Conservation (phyloP, 2,113 vertebrate genomes). For the Odocoileus virginianus region DNA sequence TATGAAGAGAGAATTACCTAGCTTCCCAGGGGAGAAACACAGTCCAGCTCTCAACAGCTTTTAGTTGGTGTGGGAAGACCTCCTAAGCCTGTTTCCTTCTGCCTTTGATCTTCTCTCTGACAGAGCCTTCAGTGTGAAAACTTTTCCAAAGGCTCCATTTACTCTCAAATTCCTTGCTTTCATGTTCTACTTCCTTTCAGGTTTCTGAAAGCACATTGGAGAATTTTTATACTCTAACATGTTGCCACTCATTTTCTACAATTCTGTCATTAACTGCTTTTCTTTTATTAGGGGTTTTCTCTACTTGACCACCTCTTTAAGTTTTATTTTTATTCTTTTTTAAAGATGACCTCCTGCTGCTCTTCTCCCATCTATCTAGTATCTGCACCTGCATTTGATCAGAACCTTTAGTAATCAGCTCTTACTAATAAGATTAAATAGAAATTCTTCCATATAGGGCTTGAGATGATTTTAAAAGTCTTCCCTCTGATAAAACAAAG, state of each 20-base stretch:
- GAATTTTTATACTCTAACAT: background rate
- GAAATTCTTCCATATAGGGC: background rate
- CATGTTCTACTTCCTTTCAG: background rate
- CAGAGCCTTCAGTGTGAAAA: background rate
- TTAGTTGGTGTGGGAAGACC: background rate
- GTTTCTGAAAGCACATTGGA: slow-evolving; percentile 8
- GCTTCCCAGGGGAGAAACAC: background rate
- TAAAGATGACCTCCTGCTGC: background rate
- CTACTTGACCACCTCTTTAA: background rate
- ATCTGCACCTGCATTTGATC: background rate
- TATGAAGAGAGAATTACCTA: background rate
- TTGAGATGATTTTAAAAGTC: background rate
- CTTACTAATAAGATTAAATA: background rate
- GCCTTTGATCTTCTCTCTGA: background rate
- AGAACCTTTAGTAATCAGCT: background rate
- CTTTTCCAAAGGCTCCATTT: background rate
- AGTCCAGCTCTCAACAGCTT: background rate
- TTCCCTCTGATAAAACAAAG: background rate
- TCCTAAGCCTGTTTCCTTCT: background rate
- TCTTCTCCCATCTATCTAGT: background rate
- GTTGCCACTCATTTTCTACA: background rate
- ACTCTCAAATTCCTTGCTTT: background rate
- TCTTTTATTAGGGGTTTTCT: slow-evolving; percentile 27
- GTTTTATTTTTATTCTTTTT: slow-evolving; percentile 5
- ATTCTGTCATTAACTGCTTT: slow-evolving; percentile 1